Evolutionary conservation across 1,140 invertebrate genomes (phyloP).

Genomic region (Drosophila funebris): DNA sequence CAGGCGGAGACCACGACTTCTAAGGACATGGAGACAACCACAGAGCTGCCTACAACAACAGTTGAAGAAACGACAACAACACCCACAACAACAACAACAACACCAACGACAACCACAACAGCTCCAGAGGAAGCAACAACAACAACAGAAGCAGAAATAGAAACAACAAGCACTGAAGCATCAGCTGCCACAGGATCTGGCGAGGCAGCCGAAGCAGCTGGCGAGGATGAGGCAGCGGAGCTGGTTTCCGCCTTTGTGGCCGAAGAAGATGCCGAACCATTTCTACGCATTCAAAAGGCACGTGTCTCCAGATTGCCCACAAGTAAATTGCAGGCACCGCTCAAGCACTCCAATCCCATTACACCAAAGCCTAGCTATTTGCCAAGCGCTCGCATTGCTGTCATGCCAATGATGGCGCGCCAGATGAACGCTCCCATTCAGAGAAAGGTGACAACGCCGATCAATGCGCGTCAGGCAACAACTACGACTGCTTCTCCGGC

Average conservation of each 20-base stretch:
- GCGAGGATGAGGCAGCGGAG: conserved; percentile 69
- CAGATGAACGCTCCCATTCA: conserved; percentile 44
- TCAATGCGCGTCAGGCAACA: conserved; percentile 1
- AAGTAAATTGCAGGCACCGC: conserved; percentile 71
- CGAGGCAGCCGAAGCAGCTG: conserved; percentile 35
- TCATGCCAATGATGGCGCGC: conserved; percentile 67
- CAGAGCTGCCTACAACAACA: conserved; percentile 39
- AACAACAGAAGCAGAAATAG: conserved; percentile 50
- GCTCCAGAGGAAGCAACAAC: conserved; percentile 58
- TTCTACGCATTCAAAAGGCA: conserved; percentile 73
- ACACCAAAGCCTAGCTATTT: conserved; percentile 67
- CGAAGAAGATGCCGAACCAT: conserved; percentile 68
- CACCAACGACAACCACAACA: conserved; percentile 58
- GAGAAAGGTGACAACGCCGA: conserved; percentile 47
- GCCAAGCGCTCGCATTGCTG: conserved; percentile 54
- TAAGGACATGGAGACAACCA: conserved; percentile 50
- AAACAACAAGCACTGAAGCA: conserved; percentile 47
- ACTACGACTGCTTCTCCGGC: conserved; percentile 10
- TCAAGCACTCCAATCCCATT: conserved; percentile 68
- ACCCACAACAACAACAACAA: conserved; percentile 39
- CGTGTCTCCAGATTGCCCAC: conserved; percentile 65
- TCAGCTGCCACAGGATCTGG: conserved; percentile 27
- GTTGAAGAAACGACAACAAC: conserved; percentile 32
- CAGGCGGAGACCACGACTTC: conserved; percentile 51
- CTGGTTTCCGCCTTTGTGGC: conserved; percentile 71